Evolutionary conservation across 2,888 invertebrate genomes (phyloP).

Genomic region (Tridacna gigas): DNA sequence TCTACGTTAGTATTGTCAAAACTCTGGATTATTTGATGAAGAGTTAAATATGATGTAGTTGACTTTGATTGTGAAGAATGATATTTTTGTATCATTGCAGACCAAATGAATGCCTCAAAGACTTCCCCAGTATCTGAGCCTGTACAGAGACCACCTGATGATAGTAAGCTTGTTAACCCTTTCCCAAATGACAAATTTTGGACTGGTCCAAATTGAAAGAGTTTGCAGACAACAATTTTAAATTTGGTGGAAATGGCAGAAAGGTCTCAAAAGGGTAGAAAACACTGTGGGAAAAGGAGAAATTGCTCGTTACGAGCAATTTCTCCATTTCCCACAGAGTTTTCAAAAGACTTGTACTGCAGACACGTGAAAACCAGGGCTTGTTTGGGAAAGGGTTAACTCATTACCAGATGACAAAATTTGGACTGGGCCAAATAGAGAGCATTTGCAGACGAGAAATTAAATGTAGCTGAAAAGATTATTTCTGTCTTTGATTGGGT

Average conservation of each 20-base stretch:
- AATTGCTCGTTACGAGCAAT: not conserved
- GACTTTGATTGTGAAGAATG: too few relatives aligned
- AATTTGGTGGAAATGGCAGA: too few relatives aligned
- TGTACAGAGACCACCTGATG: slow-evolving; percentile 10
- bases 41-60: too few relatives aligned
- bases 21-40: too few relatives aligned
- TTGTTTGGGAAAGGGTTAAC: too few relatives aligned
- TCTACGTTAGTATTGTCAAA: too few relatives aligned
- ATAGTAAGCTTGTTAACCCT: not conserved
- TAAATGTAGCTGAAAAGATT: too few relatives aligned
- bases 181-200: not conserved
- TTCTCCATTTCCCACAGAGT: not conserved
- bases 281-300: not conserved
- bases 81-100: slow-evolving; percentile 59
- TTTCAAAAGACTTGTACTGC: not conserved
- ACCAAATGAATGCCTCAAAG: slow-evolving; percentile 75
- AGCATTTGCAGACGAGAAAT: too few relatives aligned
- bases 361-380: too few relatives aligned
- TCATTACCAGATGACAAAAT: too few relatives aligned
- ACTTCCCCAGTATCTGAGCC: slow-evolving; percentile 64
- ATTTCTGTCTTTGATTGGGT: too few relatives aligned
- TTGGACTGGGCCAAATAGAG: too few relatives aligned
- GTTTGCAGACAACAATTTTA: not conserved
- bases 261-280: not conserved
- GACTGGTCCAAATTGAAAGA: not conserved